A percentile compares a stretch with the other conserved stretches of the same genome.
phyloP scores from a whole-genome alignment of 2,797 vertebrate species.

The Enteromius paludinosus region DNA sequence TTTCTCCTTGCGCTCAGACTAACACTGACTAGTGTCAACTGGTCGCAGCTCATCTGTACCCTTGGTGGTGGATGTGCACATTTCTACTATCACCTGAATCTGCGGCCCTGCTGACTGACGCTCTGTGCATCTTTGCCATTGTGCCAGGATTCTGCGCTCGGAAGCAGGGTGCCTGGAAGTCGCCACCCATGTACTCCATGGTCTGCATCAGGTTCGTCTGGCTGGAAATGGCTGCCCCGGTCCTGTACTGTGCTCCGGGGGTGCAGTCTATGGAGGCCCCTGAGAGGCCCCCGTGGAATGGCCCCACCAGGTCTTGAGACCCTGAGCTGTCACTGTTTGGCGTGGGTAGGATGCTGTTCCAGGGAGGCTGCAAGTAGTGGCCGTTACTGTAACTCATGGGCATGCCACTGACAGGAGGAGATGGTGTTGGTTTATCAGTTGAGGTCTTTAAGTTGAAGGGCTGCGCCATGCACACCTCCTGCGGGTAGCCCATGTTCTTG shows the following conservation, averaged over 20 bases:
- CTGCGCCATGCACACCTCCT: conserved; percentile 88
- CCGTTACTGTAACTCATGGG: conserved; percentile 89
- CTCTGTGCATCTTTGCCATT: conserved; percentile 90
- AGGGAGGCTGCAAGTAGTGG: conserved; percentile 91
- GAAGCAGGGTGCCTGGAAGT: conserved; percentile 89
- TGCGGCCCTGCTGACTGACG: conserved; percentile 83
- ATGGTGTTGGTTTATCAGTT: conserved; percentile 85
- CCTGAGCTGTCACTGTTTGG: conserved; percentile 90
- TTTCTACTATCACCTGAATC: conserved; percentile 85
- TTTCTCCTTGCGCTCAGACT: conserved; percentile 60
- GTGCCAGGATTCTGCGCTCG: conserved; percentile 87
- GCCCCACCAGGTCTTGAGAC: conserved; percentile 88
- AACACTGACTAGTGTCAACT: conserved; percentile 57
- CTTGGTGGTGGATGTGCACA: conserved; percentile 90
- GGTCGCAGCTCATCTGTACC: conserved; percentile 84
- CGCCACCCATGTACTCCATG: conserved; percentile 89
- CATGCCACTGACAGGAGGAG: conserved; percentile 81
- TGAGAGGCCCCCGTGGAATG: conserved; percentile 85
- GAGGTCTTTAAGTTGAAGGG: conserved; percentile 87
- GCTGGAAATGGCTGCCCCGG: conserved; percentile 77
- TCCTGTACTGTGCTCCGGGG: conserved; percentile 87
- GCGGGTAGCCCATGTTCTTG: conserved; percentile 84
- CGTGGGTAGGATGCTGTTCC: conserved; percentile 88
- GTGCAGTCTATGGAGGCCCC: conserved; percentile 85
- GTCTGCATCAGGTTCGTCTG: conserved; percentile 86